Evolutionary conservation across 2,113 vertebrate genomes (phyloP).

Genomic region (Damaliscus lunatus): DNA sequence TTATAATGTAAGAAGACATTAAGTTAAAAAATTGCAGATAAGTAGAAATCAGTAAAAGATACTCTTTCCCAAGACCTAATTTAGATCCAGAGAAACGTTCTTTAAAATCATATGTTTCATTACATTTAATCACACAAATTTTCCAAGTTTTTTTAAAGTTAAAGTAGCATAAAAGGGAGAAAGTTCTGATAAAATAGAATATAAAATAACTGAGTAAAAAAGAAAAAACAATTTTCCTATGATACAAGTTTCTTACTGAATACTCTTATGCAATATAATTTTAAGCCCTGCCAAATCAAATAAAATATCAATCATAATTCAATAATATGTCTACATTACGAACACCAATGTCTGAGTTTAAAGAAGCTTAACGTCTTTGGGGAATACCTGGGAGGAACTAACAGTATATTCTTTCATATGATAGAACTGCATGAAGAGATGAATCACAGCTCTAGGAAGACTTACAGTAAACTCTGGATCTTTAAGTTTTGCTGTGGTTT

Average conservation of each 20-base stretch:
- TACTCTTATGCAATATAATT: background rate
- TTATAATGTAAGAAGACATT: background rate
- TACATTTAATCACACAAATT: background rate
- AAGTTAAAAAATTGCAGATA: background rate
- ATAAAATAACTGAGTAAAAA: background rate
- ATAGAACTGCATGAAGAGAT: background rate
- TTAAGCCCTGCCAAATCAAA: background rate
- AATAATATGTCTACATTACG: background rate
- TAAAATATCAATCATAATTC: background rate
- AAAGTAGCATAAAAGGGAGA: background rate
- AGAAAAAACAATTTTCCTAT: background rate
- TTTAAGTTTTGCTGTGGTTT: background rate
- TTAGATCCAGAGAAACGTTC: background rate
- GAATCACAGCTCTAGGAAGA: background rate
- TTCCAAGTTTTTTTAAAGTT: background rate
- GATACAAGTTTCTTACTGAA: background rate
- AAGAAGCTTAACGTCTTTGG: background rate
- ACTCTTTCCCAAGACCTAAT: background rate
- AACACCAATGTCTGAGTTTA: background rate
- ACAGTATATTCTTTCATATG: background rate
- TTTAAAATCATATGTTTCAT: background rate
- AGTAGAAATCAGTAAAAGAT: background rate
- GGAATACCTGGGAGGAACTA: background rate
- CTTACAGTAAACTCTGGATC: background rate
- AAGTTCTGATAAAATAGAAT: background rate